Evolutionary conservation across 2,888 invertebrate species (phyloP).

Genomic region (Platycheirus albimanus): DNA sequence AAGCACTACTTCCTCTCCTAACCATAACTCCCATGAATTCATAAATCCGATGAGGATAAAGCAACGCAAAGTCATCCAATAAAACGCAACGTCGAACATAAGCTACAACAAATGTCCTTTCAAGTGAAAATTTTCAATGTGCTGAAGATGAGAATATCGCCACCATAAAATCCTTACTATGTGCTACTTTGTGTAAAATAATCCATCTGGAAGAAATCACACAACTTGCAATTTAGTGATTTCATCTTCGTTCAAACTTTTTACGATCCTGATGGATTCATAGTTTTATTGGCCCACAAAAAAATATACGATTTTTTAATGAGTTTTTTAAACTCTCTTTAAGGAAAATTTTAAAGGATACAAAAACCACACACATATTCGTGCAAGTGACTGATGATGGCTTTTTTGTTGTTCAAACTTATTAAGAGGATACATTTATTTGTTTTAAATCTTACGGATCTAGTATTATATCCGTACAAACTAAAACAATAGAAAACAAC

Average conservation of each 20-base stretch:
- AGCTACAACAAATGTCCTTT: conserved; percentile 51
- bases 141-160: not conserved
- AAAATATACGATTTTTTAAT: not conserved
- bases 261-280: conserved; percentile 42
- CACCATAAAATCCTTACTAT: conserved; percentile 7
- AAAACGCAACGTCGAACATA: conserved; percentile 56
- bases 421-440: too few species aligned
- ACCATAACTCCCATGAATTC: conserved; percentile 45
- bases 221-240: conserved; percentile 18
- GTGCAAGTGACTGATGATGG: too few species aligned
- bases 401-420: too few species aligned
- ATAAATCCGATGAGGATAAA: conserved; percentile 57
- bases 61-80: conserved; percentile 44
- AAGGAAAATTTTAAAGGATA: not conserved
- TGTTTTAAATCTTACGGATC: too few species aligned
- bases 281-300: conserved; percentile 25
- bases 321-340: not conserved
- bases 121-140: conserved; percentile 16
- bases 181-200: conserved; percentile 41
- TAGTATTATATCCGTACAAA: conserved; percentile 21
- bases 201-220: conserved; percentile 53
- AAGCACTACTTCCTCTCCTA: not conserved
- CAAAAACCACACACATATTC: not conserved
- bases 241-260: not conserved
- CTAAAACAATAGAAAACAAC: conserved; percentile 47